Conservation (phyloP, 2,888 invertebrate species). For the Xestia sexstrigata region DNA sequence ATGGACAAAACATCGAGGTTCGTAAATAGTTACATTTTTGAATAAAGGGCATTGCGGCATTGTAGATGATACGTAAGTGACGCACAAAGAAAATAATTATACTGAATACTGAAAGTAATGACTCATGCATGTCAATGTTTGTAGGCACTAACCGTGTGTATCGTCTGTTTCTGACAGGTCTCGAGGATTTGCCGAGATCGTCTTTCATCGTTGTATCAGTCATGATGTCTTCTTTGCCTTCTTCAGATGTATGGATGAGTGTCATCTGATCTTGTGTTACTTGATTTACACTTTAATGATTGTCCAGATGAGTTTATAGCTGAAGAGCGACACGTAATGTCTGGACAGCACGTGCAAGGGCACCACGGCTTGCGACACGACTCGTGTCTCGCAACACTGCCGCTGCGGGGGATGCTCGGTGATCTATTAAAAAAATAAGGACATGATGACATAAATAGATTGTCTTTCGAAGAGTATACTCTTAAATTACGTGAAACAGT, state of each 20-base stretch:
- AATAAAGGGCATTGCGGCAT: slow-evolving; percentile 72
- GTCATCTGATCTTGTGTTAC: slow-evolving; percentile 80
- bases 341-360: slow-evolving; percentile 86
- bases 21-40: slow-evolving; percentile 44
- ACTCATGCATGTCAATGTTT: slow-evolving; percentile 77
- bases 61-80: slow-evolving; percentile 73
- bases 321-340: slow-evolving; percentile 62
- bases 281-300: slow-evolving; percentile 61
- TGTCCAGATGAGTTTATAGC: slow-evolving; percentile 61
- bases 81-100: slow-evolving; percentile 86
- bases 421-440: slow-evolving; percentile 91
- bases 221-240: slow-evolving; percentile 78
- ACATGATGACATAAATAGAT: slow-evolving; percentile 90
- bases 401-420: slow-evolving; percentile 89
- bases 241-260: slow-evolving; percentile 80
- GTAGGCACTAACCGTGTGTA: slow-evolving; percentile 92
- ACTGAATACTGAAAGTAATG: slow-evolving; percentile 83
- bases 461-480: slow-evolving; percentile 81
- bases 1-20: slow-evolving; percentile 15
- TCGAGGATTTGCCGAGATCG: slow-evolving; percentile 88
- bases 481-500: slow-evolving; percentile 78
- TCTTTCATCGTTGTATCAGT: slow-evolving; percentile 82
- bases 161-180: slow-evolving; percentile 93
- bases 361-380: slow-evolving; percentile 83
- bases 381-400: slow-evolving; percentile 84